Evolutionary conservation across 2,797 vertebrate genomes (phyloP).

Genomic region (Diplodus sargus): DNA sequence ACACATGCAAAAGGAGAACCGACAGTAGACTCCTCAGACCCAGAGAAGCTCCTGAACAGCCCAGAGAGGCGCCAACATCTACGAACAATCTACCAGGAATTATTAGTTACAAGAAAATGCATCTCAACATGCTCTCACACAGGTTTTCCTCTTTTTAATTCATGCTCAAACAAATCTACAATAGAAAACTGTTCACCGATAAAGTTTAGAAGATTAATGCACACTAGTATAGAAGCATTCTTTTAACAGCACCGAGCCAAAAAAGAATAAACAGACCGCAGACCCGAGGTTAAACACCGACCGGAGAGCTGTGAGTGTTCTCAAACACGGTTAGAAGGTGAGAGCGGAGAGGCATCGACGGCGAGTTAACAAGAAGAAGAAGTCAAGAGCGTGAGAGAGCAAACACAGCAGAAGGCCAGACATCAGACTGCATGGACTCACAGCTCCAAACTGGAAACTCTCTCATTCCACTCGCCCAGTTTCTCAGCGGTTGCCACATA

Average conservation of each 20-base stretch:
- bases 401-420: conserved; percentile 53
- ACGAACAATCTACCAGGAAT: no score
- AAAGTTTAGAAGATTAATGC: neutral
- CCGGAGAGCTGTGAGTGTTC: conserved; percentile 3
- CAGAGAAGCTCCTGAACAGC: neutral
- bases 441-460: conserved; percentile 89
- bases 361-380: neutral
- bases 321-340: conserved; percentile 62
- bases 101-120: no score
- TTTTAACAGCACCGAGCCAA: neutral
- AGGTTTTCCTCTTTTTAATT: neutral
- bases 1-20: neutral
- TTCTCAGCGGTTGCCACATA: conserved; percentile 90
- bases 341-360: neutral
- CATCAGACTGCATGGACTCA: conserved; percentile 80
- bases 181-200: neutral
- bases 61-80: no score
- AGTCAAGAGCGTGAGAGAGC: conserved; percentile 63
- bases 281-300: conserved; percentile 37
- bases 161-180: neutral
- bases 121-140: neutral
- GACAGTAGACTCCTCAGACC: neutral
- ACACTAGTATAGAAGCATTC: neutral
- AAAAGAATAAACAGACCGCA: neutral
- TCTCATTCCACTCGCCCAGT: conserved; percentile 92